phyloP scores from a whole-genome alignment of 2,888 invertebrate species.

The Sarcophaga rosellei region DNA sequence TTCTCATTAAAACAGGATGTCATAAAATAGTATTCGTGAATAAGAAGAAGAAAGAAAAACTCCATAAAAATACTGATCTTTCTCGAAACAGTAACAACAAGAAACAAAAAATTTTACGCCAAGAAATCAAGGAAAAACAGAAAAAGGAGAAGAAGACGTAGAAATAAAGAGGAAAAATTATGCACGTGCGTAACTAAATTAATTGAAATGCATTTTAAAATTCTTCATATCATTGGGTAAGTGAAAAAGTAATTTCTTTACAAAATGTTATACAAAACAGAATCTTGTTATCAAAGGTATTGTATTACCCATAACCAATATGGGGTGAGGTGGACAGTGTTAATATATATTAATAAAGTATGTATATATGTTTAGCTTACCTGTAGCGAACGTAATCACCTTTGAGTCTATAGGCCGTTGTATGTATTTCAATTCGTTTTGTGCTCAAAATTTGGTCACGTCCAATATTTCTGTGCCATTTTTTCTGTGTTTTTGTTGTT shows the following conservation, averaged over 20 bases:
- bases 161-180: conserved; percentile 35
- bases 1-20: conserved; percentile 63
- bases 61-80: conserved; percentile 40
- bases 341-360: neutral
- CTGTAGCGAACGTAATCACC: neutral
- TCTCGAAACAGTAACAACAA: conserved; percentile 22
- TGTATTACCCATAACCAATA: neutral
- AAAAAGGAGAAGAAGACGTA: neutral
- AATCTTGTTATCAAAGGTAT: neutral
- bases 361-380: neutral
- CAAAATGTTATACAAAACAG: neutral
- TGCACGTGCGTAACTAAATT: conserved; percentile 68
- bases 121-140: neutral
- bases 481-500: conserved; percentile 4
- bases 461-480: conserved; percentile 37
- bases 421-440: neutral
- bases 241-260: neutral
- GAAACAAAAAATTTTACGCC: neutral
- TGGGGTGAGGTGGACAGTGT: too few species aligned
- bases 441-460: conserved; percentile 52
- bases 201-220: conserved; percentile 60
- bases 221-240: neutral
- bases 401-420: neutral
- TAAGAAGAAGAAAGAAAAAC: conserved; percentile 5
- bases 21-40: conserved; percentile 56